These are phyloP conservation scores for Chamaea fasciata DNA, from an alignment of 2,113 vertebrate genomes.

Conservation along the genomic window DNA sequence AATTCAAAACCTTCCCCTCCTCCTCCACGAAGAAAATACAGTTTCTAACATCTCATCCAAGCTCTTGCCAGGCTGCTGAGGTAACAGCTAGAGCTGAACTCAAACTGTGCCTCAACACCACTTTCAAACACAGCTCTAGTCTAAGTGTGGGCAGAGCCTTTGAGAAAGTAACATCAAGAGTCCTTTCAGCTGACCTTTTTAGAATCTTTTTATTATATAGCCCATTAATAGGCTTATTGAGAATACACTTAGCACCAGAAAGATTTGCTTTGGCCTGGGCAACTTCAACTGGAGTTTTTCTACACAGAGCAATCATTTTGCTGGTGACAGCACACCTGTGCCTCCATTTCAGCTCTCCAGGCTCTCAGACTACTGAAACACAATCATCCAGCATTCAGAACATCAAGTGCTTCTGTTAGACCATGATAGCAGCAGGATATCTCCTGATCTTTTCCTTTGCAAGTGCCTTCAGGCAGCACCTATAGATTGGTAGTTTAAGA, in stretches of 20 bases:
- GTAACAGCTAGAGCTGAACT: not conserved
- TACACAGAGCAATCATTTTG: not conserved
- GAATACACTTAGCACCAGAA: not conserved
- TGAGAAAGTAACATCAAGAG: not conserved
- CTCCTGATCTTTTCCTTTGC: not conserved
- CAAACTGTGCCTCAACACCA: not conserved
- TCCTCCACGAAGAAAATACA: not conserved
- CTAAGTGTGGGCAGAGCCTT: not conserved
- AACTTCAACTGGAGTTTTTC: not conserved
- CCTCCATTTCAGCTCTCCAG: not conserved
- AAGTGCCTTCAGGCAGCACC: conserved; percentile 21
- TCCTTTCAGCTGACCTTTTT: not conserved
- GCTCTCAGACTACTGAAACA: not conserved
- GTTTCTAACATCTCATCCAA: not conserved
- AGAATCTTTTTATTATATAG: not conserved
- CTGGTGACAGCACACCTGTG: not conserved
- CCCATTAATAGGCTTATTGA: not conserved
- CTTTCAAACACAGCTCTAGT: not conserved
- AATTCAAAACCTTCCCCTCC: not conserved
- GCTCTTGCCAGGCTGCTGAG: not conserved
- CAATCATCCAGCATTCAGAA: not conserved
- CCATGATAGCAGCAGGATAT: conserved; percentile 16
- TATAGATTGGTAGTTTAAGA: not conserved
- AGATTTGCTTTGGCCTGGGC: not conserved
- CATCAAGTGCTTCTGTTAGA: not conserved